Conservation (phyloP, 2,113 vertebrate species). For the Neolamprologus longior region DNA sequence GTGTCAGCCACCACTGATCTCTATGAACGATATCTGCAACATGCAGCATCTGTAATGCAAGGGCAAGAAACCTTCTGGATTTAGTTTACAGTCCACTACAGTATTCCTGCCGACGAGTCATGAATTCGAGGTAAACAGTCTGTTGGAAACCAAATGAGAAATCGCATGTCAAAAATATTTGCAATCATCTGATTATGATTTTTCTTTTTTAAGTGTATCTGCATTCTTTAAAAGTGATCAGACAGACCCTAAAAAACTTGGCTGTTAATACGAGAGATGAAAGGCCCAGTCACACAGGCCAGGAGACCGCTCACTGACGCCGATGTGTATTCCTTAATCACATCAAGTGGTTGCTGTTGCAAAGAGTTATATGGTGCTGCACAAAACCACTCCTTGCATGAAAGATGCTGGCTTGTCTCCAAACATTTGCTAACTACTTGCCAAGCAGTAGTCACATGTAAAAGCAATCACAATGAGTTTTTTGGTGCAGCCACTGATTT, state of each 20-base stretch:
- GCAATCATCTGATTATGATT: background rate
- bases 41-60: background rate
- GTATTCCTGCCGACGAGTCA: rapidly evolving
- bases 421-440: background rate
- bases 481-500: background rate
- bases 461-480: background rate
- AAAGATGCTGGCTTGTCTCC: background rate
- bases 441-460: background rate
- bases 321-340: background rate
- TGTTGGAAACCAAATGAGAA: background rate
- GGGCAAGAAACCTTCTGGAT: background rate
- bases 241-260: background rate
- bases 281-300: background rate
- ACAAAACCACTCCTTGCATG: background rate
- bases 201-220: background rate
- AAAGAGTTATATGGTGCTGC: background rate
- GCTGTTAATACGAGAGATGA: background rate
- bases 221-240: background rate
- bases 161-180: background rate
- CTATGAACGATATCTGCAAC: background rate
- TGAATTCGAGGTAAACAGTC: background rate
- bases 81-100: background rate
- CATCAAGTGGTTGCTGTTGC: background rate
- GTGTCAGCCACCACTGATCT: background rate
- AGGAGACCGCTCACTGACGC: background rate